A percentile compares a stretch with the other conserved stretches of the same genome.
These are phyloP conservation scores for Drosophila saltans DNA, from an alignment of 1,140 invertebrate genomes.

Conservation along the genomic window DNA sequence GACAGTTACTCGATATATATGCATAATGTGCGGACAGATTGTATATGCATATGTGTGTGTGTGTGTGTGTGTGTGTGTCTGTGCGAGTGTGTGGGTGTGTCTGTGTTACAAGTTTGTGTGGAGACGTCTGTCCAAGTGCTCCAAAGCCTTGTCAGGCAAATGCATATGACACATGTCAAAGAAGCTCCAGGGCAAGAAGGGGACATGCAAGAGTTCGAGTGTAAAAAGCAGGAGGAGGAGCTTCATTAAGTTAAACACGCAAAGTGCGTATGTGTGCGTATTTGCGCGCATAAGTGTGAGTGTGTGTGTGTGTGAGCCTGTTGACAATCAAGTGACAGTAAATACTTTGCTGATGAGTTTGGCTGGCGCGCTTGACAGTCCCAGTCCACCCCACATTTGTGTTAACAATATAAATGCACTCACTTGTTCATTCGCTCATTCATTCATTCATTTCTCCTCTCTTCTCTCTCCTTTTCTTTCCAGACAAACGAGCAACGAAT, in stretches of 20 bases:
- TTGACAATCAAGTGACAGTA: constrained; percentile 74
- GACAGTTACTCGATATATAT: constrained; percentile 66
- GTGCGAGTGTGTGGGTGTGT: neutral
- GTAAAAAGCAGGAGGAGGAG: constrained; percentile 34
- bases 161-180: constrained; percentile 74
- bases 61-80: neutral
- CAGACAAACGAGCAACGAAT: constrained; percentile 72
- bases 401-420: constrained; percentile 25
- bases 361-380: constrained; percentile 27
- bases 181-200: constrained; percentile 5
- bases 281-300: too few relatives aligned
- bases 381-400: constrained; percentile 7
- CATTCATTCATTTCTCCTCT: constrained; percentile 18
- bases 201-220: constrained; percentile 41
- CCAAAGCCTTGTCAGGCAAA: constrained; percentile 57
- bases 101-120: constrained; percentile 27
- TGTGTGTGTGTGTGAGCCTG: constrained; percentile 40
- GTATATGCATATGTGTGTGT: constrained; percentile 4
- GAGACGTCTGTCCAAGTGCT: constrained; percentile 43
- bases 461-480: constrained; percentile 23
- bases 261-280: constrained; percentile 9
- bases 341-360: constrained; percentile 62
- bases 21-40: constrained; percentile 26
- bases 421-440: neutral
- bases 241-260: constrained; percentile 61